Evolutionary conservation across 2,113 vertebrate genomes (phyloP).

Genomic region (Cyanoliseus patagonus): DNA sequence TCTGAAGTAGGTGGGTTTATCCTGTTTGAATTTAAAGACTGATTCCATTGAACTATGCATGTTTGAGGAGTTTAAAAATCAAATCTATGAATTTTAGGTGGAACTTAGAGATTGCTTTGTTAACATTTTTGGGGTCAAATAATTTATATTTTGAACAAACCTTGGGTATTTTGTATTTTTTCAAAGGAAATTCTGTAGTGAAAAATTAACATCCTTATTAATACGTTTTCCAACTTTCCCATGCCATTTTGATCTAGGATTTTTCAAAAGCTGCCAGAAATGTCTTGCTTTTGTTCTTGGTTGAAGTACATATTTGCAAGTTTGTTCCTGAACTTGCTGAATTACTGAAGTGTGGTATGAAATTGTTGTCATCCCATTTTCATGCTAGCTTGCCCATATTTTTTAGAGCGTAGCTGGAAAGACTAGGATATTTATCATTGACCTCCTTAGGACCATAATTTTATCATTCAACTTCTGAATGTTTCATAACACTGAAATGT

Average conservation of each 20-base stretch:
- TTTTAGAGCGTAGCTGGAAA: rapidly evolving
- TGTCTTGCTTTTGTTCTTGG: background rate
- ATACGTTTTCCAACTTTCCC: background rate
- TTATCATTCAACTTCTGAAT: background rate
- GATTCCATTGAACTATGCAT: background rate
- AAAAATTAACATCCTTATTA: background rate
- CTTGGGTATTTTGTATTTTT: background rate
- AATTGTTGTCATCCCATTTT: background rate
- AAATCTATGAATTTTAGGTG: background rate
- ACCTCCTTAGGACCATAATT: background rate
- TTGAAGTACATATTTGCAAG: background rate
- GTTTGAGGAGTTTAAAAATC: background rate
- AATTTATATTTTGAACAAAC: background rate
- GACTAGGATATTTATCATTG: background rate
- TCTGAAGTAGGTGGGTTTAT: background rate
- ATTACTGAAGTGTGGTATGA: background rate
- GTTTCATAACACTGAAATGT: background rate
- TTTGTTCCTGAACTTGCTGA: background rate
- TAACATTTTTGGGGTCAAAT: background rate
- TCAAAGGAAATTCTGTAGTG: background rate
- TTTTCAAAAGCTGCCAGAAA: background rate
- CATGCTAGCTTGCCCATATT: background rate
- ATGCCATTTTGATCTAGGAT: background rate
- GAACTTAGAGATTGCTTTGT: rapidly evolving
- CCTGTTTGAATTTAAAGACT: background rate